Evolutionary conservation across 2,888 invertebrate species (phyloP), one percentile per base, ranked within the genome.

Genomic region (Stenichneumon culpator): DNA sequence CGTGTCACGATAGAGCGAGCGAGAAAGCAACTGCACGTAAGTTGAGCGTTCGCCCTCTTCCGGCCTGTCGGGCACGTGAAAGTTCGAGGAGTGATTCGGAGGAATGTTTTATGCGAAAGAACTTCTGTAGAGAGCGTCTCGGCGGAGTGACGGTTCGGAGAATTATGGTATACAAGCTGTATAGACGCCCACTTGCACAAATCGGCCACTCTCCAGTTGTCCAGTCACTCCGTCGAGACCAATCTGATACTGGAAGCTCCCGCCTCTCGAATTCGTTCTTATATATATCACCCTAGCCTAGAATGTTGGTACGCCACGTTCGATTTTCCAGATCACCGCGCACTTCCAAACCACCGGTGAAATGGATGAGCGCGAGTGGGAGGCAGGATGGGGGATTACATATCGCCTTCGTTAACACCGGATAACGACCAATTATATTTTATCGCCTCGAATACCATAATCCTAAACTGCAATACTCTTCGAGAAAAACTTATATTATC

Each of bases 321-420:
- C 39, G 6, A 60, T 77, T 84, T 79, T 80, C 44, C 77, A 65
- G 47, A 6, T 50, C 44, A 25, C 22, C 57, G 52, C 74, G 36
- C 47, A 19, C 54, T 73, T 73, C 36, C 44, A 68, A 44, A 67
- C 36, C 70, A 52, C 11, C 28, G 25, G 63, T 47, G 60, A 84
- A 84, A 79, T 69, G n/a, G 44, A 47, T 47, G 32, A 74, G 39
- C 52, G 39, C 69, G 50, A 63, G 47, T n/a, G 19, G 60, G 22
- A 25, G 63, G 25, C n/a, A 73, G 25, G 11, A 28, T n/a, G 22
- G 28, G 69, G 47, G 22, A 74, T 82, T 84, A 82, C 78, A 74
- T 82, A 70, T 79, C 68, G 77, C 60, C 57, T 81, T 84, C 81
- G 74, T 81, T 84, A 82, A 63, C 16, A 63, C 36, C 11, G 36